Conservation (phyloP, 2,797 vertebrate species). For the Pangasius djambal region DNA sequence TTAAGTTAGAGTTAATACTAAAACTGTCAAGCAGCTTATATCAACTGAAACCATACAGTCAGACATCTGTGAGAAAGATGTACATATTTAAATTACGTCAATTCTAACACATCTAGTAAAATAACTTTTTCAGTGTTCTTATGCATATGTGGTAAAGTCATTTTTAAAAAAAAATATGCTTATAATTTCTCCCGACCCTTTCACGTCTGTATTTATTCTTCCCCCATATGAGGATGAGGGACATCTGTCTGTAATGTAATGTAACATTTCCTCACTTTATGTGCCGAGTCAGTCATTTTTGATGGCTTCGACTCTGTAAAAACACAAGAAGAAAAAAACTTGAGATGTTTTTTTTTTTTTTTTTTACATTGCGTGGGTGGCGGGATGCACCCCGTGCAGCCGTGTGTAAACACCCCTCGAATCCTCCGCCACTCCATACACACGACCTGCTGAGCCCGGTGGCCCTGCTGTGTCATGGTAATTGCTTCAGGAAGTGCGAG, state of each 20-base stretch:
- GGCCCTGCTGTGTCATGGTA: constrained; percentile 71
- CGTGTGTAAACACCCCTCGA: constrained; percentile 66
- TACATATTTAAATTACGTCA: background rate
- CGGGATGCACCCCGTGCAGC: constrained; percentile 61
- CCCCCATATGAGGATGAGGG: constrained; percentile 72
- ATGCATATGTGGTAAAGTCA: background rate
- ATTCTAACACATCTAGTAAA: background rate
- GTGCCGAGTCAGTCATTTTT: constrained; percentile 76
- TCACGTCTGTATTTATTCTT: background rate
- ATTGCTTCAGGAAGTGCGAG: constrained; percentile 77
- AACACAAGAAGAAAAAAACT: constrained; percentile 61
- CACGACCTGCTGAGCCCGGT: constrained; percentile 52
- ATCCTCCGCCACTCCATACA: constrained; percentile 46
- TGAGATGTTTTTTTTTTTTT: constrained; percentile 52
- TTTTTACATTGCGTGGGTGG: constrained; percentile 62
- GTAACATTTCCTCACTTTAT: constrained; percentile 81
- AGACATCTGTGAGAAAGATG: no score
- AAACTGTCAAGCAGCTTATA: no score
- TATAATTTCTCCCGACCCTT: background rate
- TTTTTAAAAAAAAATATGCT: no score
- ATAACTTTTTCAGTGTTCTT: no score
- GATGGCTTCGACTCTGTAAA: constrained; percentile 74
- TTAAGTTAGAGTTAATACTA: no score
- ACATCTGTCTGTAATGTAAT: constrained; percentile 78
- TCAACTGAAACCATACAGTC: no score